Conservation (phyloP, 1,140 invertebrate species). For the Lasaia peninsularis region DNA sequence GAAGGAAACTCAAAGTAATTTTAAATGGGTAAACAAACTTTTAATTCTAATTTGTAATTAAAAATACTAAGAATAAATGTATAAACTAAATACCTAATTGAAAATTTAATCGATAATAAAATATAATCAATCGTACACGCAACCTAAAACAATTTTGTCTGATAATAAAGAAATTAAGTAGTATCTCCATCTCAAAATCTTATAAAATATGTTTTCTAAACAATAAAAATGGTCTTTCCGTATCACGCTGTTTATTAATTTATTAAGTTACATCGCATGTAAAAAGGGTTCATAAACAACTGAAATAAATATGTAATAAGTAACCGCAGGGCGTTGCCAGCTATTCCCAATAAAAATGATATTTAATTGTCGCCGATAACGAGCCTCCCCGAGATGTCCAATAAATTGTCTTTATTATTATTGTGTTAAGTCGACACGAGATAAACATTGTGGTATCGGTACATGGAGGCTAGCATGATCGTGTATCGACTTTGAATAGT, state of each 20-base stretch:
- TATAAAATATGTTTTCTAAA: too few relatives aligned
- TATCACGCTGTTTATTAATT: background rate
- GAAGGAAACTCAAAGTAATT: too few relatives aligned
- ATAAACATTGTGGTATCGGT: constrained; percentile 55
- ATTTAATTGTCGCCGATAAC: constrained; percentile 75
- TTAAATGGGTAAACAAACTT: too few relatives aligned
- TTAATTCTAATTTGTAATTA: too few relatives aligned
- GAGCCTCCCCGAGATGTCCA: constrained; percentile 54
- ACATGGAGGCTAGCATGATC: constrained; percentile 35
- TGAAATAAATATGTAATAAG: constrained; percentile 21
- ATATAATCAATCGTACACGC: too few relatives aligned
- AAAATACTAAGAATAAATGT: too few relatives aligned
- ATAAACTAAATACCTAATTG: too few relatives aligned
- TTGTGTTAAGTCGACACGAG: constrained; percentile 54
- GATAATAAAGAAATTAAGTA: too few relatives aligned
- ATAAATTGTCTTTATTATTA: constrained; percentile 74
- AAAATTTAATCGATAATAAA: too few relatives aligned
- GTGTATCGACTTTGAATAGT: constrained; percentile 10
- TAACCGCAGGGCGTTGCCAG: constrained; percentile 58
- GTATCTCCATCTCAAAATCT: too few relatives aligned
- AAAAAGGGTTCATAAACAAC: constrained; percentile 3
- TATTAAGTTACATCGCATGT: background rate
- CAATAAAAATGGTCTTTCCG: background rate
- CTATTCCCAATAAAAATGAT: constrained; percentile 73
- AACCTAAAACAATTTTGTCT: too few relatives aligned